Evolutionary conservation across 1,140 invertebrate genomes (phyloP).

Genomic region (Zaprionus davidi): DNA sequence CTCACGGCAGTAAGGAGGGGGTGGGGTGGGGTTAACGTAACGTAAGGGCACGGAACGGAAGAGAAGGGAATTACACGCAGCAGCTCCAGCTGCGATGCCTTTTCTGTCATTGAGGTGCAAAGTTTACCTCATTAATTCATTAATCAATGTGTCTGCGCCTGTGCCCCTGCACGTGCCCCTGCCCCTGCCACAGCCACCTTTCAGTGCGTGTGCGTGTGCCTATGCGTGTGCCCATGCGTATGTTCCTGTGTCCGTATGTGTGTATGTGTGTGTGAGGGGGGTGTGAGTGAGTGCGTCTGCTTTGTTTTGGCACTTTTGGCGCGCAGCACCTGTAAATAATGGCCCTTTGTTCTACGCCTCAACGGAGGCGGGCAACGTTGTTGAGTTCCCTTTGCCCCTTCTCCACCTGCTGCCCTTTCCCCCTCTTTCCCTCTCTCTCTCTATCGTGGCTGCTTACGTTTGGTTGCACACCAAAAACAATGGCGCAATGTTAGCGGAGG

Average conservation of each 20-base stretch:
- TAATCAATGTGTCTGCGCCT: conserved; percentile 81
- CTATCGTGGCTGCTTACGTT: conserved; percentile 55
- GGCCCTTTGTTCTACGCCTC: conserved; percentile 79
- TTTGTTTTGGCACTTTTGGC: conserved; percentile 82
- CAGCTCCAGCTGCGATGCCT: conserved; percentile 55
- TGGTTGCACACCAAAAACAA: conserved; percentile 63
- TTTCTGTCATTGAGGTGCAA: conserved; percentile 82
- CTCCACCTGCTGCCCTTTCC: neutral
- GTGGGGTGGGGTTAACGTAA: neutral
- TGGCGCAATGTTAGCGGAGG: conserved; percentile 17
- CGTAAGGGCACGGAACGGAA: conserved; percentile 35
- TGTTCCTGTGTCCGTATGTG: conserved; percentile 2
- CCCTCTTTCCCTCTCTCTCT: neutral
- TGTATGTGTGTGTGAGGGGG: conserved; percentile 19
- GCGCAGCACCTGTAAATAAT: conserved; percentile 82
- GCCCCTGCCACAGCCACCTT: neutral
- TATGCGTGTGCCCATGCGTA: conserved; percentile 30
- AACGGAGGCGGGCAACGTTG: conserved; percentile 49
- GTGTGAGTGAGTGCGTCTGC: conserved; percentile 68
- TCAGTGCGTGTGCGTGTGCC: conserved; percentile 20
- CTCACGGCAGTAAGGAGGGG: neutral
- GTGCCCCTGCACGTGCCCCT: conserved; percentile 14
- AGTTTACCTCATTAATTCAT: conserved; percentile 84
- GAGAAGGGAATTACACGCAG: conserved; percentile 65
- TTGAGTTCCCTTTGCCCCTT: neutral